Evolutionary conservation across 2,797 vertebrate species (phyloP).

Genomic region (Acipenser oxyrinchus): DNA sequence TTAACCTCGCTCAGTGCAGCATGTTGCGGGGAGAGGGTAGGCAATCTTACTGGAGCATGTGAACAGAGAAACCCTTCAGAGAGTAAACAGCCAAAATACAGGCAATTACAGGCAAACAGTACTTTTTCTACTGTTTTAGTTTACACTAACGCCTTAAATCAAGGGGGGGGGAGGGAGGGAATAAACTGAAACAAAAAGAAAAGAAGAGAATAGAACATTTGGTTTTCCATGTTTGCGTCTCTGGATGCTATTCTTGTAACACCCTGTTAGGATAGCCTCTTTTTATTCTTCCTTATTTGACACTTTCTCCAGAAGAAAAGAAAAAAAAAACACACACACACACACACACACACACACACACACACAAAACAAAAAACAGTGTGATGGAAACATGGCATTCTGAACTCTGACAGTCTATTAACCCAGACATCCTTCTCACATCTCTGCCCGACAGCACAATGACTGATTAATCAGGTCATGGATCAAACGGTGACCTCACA

Average conservation of each 20-base stretch:
- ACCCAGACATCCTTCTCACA: slow-evolving; percentile 11
- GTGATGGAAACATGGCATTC: slow-evolving; percentile 9
- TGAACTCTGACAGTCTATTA: slow-evolving; percentile 17
- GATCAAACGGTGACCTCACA: slow-evolving; percentile 7
- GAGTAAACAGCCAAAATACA: no score
- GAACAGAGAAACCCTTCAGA: no score
- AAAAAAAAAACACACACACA: slow-evolving; percentile 9
- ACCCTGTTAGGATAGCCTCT: slow-evolving; percentile 20
- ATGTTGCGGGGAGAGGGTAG: no score
- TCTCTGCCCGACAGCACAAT: slow-evolving; percentile 19
- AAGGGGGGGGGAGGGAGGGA: slow-evolving; percentile 10
- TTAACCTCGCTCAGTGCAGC: no score
- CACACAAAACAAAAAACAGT: slow-evolving; percentile 13
- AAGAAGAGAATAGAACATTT: background rate
- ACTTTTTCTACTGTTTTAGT: no score
- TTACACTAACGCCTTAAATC: no score
- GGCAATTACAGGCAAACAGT: no score
- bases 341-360: no score
- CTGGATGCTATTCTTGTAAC: slow-evolving; percentile 4
- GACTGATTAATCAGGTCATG: slow-evolving; percentile 40
- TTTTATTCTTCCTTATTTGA: slow-evolving; percentile 9
- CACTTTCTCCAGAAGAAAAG: slow-evolving; percentile 11
- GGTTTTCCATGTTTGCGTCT: no score
- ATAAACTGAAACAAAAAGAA: slow-evolving; percentile 10
- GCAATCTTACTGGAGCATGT: no score